Evolutionary conservation across 35 echinoderm and acorn worm species (phyloP), one percentile per base, ranked within the genome.

Genomic region (Ophioderma brevispina): DNA sequence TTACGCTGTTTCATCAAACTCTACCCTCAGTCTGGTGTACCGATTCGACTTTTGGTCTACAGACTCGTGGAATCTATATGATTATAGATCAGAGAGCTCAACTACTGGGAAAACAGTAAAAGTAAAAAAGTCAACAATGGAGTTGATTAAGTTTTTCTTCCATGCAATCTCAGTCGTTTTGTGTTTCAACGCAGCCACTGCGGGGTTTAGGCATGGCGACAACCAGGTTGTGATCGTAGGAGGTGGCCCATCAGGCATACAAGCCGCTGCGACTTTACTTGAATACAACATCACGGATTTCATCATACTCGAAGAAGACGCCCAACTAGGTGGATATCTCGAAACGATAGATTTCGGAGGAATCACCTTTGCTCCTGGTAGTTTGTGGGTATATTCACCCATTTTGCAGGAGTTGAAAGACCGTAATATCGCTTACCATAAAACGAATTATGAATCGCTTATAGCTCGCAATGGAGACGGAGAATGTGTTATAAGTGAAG

Each of bases 221-320:
- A 75, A 49, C 11, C 36, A 55, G 15, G 88, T 90, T 19, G 13
- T 90, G 14, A 83, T 90, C 55, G 25, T 90, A 13, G 88, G 88
- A 18, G 79, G 42, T 41, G 88, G 88, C 32, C 78, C 88, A 6
- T 23, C 79, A 1, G 88, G 88, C 23, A 35, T 90, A 13, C 78
- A 80, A 31, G 88, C 88, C 21, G 80, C 88, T 5, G 21, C 37
- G 28, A 90, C 80, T 25, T 38, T 90, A 13, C 23, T 63, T 32
- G 79, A 90, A n/a, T 13, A 82, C 21, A 81, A 64, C 36, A 77
- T 91, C 25, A 39, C 56, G 34, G 89, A 91, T 43, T 91, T 91
- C 35, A 40, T 91, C 21, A 84, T 91, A 34, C 41, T 91, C 25
- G 89, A 91, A 91, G 89, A 55, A n/a, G 39, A 33, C 6, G 38